Base-by-base conservation (phyloP, 2,888 invertebrate genomes). In the Sipha maydis region DNA sequence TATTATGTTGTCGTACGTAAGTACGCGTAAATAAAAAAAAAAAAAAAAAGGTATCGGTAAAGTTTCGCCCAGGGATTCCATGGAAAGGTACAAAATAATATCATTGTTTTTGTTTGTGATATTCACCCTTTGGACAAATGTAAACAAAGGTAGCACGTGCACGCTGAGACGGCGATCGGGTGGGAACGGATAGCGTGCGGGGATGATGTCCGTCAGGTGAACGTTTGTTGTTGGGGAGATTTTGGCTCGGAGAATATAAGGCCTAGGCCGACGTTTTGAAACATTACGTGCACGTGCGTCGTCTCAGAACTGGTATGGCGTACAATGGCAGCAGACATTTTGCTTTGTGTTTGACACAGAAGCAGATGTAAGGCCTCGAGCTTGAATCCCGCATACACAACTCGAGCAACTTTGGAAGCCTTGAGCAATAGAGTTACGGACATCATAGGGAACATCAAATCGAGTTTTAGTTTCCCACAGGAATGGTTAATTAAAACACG, bases 291-390 rank as follows among this genome's bases (percentile, higher is more conserved):
- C 25, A 56, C 31, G 67, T 31, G 21, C 41, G 76, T 61, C 21
- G 77, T 82, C 76, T 76, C 28, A 41, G 31, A 31, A 61, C 28
- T 3, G 56, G 83, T n/a, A 73, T 14, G 14, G 19, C 61, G 14
- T 75, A 21, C 67, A 28, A 76, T 67, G 61, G 67, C 67, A 77
- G 61, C 67, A 19, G 61, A 84, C 84, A 67, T 85, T 77, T 85
- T 17, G 48, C 31, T 67, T 77, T 85, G 77, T 85, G 77, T 69
- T 48, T 31, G 31, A 77, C 77, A 85, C 67, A 69, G 77, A 85
- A 38, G 85, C 41, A 34, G 19, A 84, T 84, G 31, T 85, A 85
- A 77, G 67, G 85, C 77, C 77, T 77, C 67, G 67, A 77, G 85
- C 77, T 77, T 9, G 48, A 5, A 77, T 31, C 25, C 85, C 31